Evolutionary conservation across 2,113 vertebrate species (phyloP), one percentile per base, ranked within the genome.

Genomic region (Sceloporus tristichus): DNA sequence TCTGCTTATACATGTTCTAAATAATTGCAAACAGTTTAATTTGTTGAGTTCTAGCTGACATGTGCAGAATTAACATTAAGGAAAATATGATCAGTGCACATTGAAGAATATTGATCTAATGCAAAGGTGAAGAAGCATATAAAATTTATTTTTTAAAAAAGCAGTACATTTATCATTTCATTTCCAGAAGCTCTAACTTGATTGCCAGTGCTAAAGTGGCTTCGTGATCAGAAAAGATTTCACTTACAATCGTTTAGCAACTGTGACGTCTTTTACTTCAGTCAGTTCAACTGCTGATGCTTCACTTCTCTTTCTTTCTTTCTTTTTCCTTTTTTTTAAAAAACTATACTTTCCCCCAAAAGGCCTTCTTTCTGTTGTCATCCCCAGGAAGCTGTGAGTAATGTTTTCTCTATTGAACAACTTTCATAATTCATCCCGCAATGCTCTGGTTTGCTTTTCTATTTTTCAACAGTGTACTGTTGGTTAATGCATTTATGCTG

Each of bases 391-490:
- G 42, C 81, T 56, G 54, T 88, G 81, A 83, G 62, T 68, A 77
- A 77, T 84, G 73, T 54, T 88, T 83, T 73, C 42, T 56, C 59
- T 88, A 70, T 54, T 70, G 87, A 88, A 88, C 65, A 78, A 84
- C 73, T 78, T 78, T 70, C 81, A 88, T 88, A 77, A 88, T 88
- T 84, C 74, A 88, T 78, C 68, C 81, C 13, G 13, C 29, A 54
- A 16, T 76, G 71, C 59, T 77, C 40, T 71, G 68, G 73, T 83
- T 84, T 84, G 42, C 74, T 88, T 88, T 88, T 70, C 81, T 83
- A 76, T 84, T 68, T 88, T 88, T 83, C 79, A 87, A 21, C 79
- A 81, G 42, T 53, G 71, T 87, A 75, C 13, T 65, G 54, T 74
- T 74, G 68, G 65, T 14, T 77, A 84, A 84, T 78, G 62, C 74